A percentile compares a stretch with the other conserved stretches of the same genome.
phyloP scores from a whole-genome alignment of 1,140 invertebrate species.

The Euura lappo region DNA sequence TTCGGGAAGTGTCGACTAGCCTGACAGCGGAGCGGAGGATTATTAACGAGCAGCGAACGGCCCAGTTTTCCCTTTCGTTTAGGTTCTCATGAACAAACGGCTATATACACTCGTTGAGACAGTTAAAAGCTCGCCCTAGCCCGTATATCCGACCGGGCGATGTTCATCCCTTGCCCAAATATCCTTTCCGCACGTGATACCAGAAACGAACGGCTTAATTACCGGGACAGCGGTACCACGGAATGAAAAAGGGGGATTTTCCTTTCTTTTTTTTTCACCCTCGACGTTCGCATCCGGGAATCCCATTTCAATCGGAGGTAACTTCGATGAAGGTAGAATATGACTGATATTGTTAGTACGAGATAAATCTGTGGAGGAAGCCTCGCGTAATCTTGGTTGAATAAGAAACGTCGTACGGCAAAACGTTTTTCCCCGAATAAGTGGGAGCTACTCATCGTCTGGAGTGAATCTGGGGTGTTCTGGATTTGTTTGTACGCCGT shows the following conservation, averaged over 20 bases:
- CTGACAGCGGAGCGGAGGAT: background rate
- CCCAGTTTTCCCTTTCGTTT: background rate
- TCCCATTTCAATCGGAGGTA: background rate
- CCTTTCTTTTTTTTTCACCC: background rate
- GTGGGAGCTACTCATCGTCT: background rate
- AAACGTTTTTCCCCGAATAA: background rate
- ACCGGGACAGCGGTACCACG: too few relatives aligned
- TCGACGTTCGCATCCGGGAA: background rate
- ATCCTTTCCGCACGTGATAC: too few relatives aligned
- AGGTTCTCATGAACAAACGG: too few relatives aligned
- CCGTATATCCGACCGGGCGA: too few relatives aligned
- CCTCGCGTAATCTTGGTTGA: background rate
- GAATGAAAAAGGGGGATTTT: background rate
- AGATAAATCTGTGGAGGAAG: background rate
- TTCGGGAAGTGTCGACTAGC: background rate
- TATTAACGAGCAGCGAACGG: background rate
- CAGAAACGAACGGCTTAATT: too few relatives aligned
- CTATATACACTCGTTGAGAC: too few relatives aligned
- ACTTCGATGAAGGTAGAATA: background rate
- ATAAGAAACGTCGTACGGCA: background rate
- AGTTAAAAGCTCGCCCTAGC: too few relatives aligned
- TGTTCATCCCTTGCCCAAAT: too few relatives aligned
- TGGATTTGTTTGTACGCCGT: slow-evolving; percentile 4
- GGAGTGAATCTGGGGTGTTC: background rate
- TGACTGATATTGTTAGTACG: background rate